Conservation (phyloP, 2,113 vertebrate species). For the Petrocephalus microphthalmus region DNA sequence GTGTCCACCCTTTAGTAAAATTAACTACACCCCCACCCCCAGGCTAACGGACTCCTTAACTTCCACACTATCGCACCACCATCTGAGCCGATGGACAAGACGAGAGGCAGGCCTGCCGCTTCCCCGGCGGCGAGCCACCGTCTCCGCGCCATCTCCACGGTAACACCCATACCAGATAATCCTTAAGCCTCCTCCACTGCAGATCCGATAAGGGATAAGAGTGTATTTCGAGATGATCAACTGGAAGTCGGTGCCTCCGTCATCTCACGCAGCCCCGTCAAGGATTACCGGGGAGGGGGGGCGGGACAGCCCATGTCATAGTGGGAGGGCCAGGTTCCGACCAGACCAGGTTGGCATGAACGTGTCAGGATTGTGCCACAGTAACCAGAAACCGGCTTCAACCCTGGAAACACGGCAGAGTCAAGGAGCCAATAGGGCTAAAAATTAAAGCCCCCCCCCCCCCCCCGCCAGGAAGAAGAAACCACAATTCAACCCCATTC, state of each 20-base stretch:
- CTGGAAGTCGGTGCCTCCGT: constrained; percentile 79
- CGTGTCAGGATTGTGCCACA: background rate
- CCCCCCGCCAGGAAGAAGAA: background rate
- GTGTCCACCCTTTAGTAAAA: background rate
- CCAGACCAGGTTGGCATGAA: background rate
- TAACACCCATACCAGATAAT: constrained; percentile 87
- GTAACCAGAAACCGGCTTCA: background rate
- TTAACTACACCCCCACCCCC: background rate
- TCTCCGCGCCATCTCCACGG: constrained; percentile 86
- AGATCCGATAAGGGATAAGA: constrained; percentile 90
- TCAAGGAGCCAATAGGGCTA: background rate
- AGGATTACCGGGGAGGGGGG: constrained; percentile 61
- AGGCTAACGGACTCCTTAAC: background rate
- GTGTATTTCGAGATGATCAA: constrained; percentile 80
- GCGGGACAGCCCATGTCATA: background rate
- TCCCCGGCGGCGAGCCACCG: constrained; percentile 33
- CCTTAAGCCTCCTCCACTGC: constrained; percentile 89
- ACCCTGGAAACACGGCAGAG: background rate
- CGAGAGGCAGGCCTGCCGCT: background rate
- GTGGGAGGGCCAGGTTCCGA: background rate
- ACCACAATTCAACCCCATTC: background rate
- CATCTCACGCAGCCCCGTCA: constrained; percentile 71
- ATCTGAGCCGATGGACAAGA: background rate
- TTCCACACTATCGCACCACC: background rate
- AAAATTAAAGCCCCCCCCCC: background rate